Conservation (phyloP, 2,888 invertebrate species). For the Clivina fossor region DNA sequence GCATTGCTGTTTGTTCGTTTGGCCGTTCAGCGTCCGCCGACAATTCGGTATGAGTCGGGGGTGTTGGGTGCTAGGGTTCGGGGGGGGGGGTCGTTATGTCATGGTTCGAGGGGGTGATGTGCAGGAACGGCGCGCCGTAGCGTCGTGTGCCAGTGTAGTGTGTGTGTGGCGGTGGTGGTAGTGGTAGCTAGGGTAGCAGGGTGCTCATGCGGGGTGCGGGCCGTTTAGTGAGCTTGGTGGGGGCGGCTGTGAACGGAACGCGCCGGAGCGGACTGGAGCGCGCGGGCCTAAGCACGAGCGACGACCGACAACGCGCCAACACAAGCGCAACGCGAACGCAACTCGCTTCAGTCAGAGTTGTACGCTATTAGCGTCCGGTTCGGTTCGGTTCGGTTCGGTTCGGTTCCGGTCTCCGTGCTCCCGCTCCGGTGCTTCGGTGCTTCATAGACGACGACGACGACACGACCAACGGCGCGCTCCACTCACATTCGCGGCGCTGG, state of each 20-base stretch:
- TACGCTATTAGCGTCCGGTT: conserved; percentile 26
- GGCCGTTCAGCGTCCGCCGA: no score
- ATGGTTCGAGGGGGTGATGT: not conserved
- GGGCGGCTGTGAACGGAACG: conserved; percentile 36
- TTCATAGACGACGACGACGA: conserved; percentile 1
- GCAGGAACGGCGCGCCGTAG: not conserved
- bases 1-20: no score
- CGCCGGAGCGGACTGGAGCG: conserved; percentile 39
- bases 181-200: conserved; percentile 9
- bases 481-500: no score
- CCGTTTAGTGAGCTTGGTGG: conserved; percentile 4
- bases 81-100: no score
- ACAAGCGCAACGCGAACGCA: conserved; percentile 50
- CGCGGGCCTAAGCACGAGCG: conserved; percentile 22
- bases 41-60: no score
- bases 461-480: no score
- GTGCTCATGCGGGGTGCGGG: conserved; percentile 5
- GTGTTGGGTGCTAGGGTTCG: no score
- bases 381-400: conserved; percentile 27
- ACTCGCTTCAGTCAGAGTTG: conserved; percentile 38
- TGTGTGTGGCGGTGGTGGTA: conserved; percentile 17
- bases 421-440: not conserved
- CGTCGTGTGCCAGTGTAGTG: conserved; percentile 2
- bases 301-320: conserved; percentile 43
- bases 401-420: not conserved